phyloP scores from a whole-genome alignment of 2,113 vertebrate genomes.

The Plectropomus leopardus region DNA sequence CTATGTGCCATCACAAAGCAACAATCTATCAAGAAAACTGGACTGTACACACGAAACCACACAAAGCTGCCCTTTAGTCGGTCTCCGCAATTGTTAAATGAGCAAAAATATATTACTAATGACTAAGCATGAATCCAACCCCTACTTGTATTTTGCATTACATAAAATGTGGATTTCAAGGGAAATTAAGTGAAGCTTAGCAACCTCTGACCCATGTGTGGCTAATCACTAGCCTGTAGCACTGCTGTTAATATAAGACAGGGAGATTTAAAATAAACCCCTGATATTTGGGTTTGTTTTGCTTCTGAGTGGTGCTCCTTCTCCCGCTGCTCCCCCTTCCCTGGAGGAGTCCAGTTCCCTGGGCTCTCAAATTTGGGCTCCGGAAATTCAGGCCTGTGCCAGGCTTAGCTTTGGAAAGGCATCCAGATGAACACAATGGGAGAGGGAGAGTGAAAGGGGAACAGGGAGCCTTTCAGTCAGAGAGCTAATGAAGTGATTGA shows the following conservation, averaged over 20 bases:
- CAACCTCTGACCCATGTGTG: slow-evolving; percentile 62
- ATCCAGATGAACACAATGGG: slow-evolving; percentile 61
- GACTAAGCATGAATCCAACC: slow-evolving; percentile 4
- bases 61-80: slow-evolving; percentile 3
- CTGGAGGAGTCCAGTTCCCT: slow-evolving; percentile 56
- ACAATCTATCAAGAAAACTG: neutral
- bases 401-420: slow-evolving; percentile 73
- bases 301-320: slow-evolving; percentile 66
- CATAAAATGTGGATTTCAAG: slow-evolving; percentile 58
- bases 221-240: slow-evolving; percentile 74
- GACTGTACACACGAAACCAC: neutral
- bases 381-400: slow-evolving; percentile 77
- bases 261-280: slow-evolving; percentile 76
- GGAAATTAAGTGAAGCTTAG: slow-evolving; percentile 53
- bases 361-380: slow-evolving; percentile 65
- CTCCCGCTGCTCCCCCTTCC: slow-evolving; percentile 58
- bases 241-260: slow-evolving; percentile 71
- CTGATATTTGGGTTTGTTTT: slow-evolving; percentile 77
- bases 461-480: slow-evolving; percentile 58
- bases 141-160: slow-evolving; percentile 16
- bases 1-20: neutral
- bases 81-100: neutral
- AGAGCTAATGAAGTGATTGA: slow-evolving; percentile 52
- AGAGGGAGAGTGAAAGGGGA: slow-evolving; percentile 30
- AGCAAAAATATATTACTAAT: slow-evolving; percentile 4